A percentile compares a stretch with the other conserved stretches of the same genome.
These are phyloP conservation scores for Maniola hyperantus DNA, from an alignment of 2,888 invertebrate genomes.

Conservation along the genomic window DNA sequence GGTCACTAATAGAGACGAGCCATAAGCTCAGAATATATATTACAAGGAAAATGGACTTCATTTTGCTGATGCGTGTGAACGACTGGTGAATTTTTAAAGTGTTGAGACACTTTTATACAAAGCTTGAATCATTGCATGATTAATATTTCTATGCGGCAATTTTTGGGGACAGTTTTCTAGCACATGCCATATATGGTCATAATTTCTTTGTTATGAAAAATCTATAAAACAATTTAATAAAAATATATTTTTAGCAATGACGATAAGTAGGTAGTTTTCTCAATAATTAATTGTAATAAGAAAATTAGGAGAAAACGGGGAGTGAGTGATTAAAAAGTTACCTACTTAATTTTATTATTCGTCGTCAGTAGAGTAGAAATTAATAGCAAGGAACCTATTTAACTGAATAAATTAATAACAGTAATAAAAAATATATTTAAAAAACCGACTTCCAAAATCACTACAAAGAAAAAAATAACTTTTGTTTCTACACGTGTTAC, in stretches of 20 bases:
- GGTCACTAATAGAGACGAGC: not conserved
- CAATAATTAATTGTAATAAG: no score
- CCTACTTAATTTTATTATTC: no score
- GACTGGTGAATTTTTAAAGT: slow-evolving; percentile 19
- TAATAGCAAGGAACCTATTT: no score
- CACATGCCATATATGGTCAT: not conserved
- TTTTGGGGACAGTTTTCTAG: not conserved
- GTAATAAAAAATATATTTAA: no score
- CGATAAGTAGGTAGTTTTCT: no score
- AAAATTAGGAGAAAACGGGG: no score
- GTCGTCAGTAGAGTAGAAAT: no score
- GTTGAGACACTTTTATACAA: slow-evolving; percentile 23
- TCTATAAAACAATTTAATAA: not conserved
- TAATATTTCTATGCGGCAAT: not conserved
- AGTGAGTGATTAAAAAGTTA: no score
- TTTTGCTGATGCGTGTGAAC: slow-evolving; percentile 7
- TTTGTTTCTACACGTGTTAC: no score
- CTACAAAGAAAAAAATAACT: no score
- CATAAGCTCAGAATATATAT: slow-evolving; percentile 6
- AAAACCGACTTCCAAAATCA: no score
- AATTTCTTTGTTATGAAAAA: not conserved
- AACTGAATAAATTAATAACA: no score
- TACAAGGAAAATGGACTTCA: slow-evolving; percentile 23
- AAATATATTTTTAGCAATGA: not conserved
- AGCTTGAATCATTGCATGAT: not conserved